Base-by-base conservation (phyloP, 2,113 vertebrate genomes). In the Chloropsis hardwickii region DNA sequence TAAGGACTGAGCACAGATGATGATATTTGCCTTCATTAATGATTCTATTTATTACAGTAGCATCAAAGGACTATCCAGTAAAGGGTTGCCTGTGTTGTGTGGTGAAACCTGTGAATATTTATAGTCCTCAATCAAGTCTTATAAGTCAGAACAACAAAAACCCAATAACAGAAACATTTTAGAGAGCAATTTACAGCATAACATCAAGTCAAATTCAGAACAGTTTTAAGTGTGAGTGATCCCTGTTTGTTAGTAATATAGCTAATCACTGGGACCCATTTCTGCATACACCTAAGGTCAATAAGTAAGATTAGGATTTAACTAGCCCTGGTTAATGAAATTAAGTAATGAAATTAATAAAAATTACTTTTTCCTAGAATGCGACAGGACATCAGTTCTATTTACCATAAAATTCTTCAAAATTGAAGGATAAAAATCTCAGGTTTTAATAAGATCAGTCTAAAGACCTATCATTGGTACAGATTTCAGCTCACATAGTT, bases 111-210 rank as follows among this genome's bases (percentile, higher is more conserved):
- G 0, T 53, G 33, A 74, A 37, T 60, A 67, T 48, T 87, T 78
- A 16, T 40, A 58, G 58, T 71, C 14, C 53, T 92, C 20, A 27
- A 40, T 81, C 44, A 51, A 35, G 22, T 48, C 28, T 45, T 73
- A 1, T 13, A 86, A 91, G 21, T 21, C 57, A 51, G 61, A 64
- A 45, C 40, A 65, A 37, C 11, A 61, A 40, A 73, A 93, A 33
- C 1, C 0, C 22, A 48, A 0, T 2, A 56, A 40, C 9, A 31
- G 5, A 48, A 88, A 60, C 6, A 3, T 80, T 86, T 66, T 77
- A 73, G 65, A 86, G 48, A 57, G 20, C 5, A 60, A 27, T 80
- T 64, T 60, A 48, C 54, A 88, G 25, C 1, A 2, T n/a, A 48
- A 57, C 10, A 58, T 89, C 17, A 71, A 37, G 35, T 44, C 14